Evolutionary conservation across 2,113 vertebrate genomes (phyloP).

Genomic region (Turnix velox): DNA sequence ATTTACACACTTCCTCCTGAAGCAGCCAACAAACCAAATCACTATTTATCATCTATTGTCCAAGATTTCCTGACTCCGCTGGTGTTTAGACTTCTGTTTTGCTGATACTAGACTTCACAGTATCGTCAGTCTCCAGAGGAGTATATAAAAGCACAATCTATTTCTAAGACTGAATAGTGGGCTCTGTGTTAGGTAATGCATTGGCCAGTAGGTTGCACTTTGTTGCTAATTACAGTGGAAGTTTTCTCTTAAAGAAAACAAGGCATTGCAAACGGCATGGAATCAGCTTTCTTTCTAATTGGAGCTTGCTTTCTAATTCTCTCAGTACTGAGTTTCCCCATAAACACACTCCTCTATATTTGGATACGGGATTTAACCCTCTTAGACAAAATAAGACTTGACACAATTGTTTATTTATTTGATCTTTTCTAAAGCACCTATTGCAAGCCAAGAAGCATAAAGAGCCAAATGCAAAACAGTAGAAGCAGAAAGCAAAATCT

Average conservation of each 20-base stretch:
- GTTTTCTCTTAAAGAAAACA: conserved; percentile 47
- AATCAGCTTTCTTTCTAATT: conserved; percentile 41
- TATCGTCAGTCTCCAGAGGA: conserved; percentile 2
- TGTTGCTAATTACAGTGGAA: conserved; percentile 48
- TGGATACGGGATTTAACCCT: conserved; percentile 27
- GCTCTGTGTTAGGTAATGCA: conserved; percentile 15
- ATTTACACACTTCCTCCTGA: conserved; percentile 1
- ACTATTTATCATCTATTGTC: conserved; percentile 50
- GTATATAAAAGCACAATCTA: conserved; percentile 17
- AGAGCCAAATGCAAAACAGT: conserved; percentile 44
- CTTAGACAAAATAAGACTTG: conserved; percentile 36
- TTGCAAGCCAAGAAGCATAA: conserved; percentile 28
- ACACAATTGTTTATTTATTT: conserved; percentile 56
- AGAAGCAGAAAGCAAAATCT: conserved; percentile 51
- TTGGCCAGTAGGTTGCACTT: neutral
- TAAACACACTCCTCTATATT: conserved; percentile 49
- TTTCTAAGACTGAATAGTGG: neutral
- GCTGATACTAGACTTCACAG: conserved; percentile 34
- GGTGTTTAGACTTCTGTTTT: conserved; percentile 42
- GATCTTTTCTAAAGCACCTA: conserved; percentile 52
- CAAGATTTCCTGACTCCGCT: conserved; percentile 45
- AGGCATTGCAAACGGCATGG: conserved; percentile 23
- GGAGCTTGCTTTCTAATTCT: conserved; percentile 21
- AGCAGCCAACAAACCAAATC: neutral
- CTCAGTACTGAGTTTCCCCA: neutral